These are phyloP conservation scores for Diplodus puntazzo DNA, from an alignment of 2,797 vertebrate genomes.

Conservation along the genomic window DNA sequence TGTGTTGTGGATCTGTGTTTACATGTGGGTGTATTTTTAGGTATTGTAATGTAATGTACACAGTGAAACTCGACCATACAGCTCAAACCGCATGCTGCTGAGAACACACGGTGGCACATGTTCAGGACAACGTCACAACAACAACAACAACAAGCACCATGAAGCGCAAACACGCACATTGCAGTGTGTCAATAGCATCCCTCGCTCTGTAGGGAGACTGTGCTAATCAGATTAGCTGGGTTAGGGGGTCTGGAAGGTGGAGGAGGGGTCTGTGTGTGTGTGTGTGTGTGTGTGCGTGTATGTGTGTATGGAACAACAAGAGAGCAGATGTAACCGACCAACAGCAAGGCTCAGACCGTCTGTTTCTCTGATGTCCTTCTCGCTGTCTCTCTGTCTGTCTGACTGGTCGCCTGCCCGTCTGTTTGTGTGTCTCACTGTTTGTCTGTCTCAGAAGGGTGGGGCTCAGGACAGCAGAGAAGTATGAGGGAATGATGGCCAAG, in stretches of 20 bases:
- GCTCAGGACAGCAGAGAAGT: background rate
- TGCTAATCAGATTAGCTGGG: conserved; percentile 77
- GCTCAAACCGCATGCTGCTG: background rate
- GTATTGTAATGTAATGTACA: background rate
- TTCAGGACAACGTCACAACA: background rate
- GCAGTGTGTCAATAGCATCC: conserved; percentile 51
- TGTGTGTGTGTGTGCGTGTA: conserved; percentile 23
- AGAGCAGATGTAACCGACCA: conserved; percentile 71
- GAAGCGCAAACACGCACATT: conserved; percentile 29
- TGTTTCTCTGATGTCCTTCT: conserved; percentile 71
- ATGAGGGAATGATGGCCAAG: background rate
- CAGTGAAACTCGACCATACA: background rate
- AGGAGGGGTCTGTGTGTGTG: conserved; percentile 43
- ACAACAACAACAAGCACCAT: conserved; percentile 39
- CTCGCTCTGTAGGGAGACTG: conserved; percentile 56
- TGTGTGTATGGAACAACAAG: conserved; percentile 32
- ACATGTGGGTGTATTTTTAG: background rate
- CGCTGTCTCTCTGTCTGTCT: conserved; percentile 32
- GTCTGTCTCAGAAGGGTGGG: conserved; percentile 14
- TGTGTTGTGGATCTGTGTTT: background rate
- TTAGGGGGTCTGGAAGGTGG: conserved; percentile 64
- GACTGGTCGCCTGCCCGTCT: conserved; percentile 30
- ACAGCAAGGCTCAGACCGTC: conserved; percentile 69
- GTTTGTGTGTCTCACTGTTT: conserved; percentile 19
- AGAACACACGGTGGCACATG: background rate